A percentile compares a stretch with the other conserved stretches of the same genome.
phyloP scores from a whole-genome alignment of 1,140 invertebrate genomes.

The Octopus bimaculoides region DNA sequence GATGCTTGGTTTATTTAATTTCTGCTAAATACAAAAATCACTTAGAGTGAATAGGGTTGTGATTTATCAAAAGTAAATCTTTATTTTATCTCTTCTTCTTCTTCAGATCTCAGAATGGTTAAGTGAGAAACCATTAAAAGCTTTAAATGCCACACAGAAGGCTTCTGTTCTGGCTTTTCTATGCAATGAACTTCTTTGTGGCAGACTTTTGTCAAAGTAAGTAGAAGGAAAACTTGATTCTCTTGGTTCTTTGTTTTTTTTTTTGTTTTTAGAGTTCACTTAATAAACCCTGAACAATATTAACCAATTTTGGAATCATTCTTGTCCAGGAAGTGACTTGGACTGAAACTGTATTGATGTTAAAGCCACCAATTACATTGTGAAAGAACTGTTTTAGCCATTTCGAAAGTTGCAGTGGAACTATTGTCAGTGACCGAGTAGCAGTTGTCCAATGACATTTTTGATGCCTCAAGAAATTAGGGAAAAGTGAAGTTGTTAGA shows the following conservation, averaged over 20 bases:
- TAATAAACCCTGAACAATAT: neutral
- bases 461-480: no score
- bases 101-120: constrained; percentile 69
- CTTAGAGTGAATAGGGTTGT: no score
- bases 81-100: constrained; percentile 25
- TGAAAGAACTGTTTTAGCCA: no score
- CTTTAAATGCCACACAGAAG: constrained; percentile 82
- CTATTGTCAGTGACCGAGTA: no score
- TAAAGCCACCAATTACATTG: no score
- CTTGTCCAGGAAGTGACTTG: no score
- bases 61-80: neutral
- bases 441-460: no score
- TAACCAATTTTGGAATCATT: neutral
- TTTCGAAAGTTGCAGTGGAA: no score
- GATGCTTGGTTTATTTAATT: no score
- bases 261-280: constrained; percentile 10
- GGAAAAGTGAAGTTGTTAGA: no score
- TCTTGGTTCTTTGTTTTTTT: neutral
- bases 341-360: no score
- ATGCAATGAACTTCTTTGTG: constrained; percentile 90
- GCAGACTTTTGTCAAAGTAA: constrained; percentile 74
- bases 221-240: constrained; percentile 11
- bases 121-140: constrained; percentile 65
- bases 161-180: constrained; percentile 83
- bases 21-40: no score